phyloP scores from a whole-genome alignment of 2,797 vertebrate genomes.

The Helicolenus hilgendorfi region DNA sequence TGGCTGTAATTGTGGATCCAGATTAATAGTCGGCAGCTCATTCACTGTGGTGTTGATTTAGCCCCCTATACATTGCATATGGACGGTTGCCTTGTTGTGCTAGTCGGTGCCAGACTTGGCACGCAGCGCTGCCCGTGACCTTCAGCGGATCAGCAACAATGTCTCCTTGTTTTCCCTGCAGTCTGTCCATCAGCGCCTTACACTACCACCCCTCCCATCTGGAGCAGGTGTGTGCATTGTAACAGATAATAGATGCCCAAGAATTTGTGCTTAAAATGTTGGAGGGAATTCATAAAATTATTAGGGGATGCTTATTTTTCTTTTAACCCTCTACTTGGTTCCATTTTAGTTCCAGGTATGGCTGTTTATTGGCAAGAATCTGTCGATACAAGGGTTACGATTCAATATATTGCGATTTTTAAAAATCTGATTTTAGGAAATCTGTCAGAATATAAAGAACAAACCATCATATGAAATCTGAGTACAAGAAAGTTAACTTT shows the following conservation, averaged over 20 bases:
- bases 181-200: slow-evolving; percentile 86
- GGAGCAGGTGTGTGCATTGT: slow-evolving; percentile 86
- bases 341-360: not conserved
- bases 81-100: slow-evolving; percentile 78
- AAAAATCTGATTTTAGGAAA: too few relatives aligned
- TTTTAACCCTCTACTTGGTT: not conserved
- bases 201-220: slow-evolving; percentile 55
- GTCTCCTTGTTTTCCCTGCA: slow-evolving; percentile 90
- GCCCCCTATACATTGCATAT: slow-evolving; percentile 75
- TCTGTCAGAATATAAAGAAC: too few relatives aligned
- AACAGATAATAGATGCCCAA: slow-evolving; percentile 70
- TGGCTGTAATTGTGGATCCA: slow-evolving; percentile 60
- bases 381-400: too few relatives aligned
- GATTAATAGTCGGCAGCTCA: slow-evolving; percentile 63
- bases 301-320: not conserved
- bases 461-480: too few relatives aligned
- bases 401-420: too few relatives aligned
- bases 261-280: slow-evolving; percentile 69
- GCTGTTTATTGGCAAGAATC: not conserved
- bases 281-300: slow-evolving; percentile 14
- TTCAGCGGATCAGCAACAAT: slow-evolving; percentile 91
- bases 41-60: slow-evolving; percentile 53
- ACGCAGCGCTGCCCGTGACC: slow-evolving; percentile 83
- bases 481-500: too few relatives aligned
- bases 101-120: slow-evolving; percentile 88